These are phyloP conservation scores for Athene cunicularia DNA, from an alignment of 2,113 vertebrate species.

Conservation along the genomic window DNA sequence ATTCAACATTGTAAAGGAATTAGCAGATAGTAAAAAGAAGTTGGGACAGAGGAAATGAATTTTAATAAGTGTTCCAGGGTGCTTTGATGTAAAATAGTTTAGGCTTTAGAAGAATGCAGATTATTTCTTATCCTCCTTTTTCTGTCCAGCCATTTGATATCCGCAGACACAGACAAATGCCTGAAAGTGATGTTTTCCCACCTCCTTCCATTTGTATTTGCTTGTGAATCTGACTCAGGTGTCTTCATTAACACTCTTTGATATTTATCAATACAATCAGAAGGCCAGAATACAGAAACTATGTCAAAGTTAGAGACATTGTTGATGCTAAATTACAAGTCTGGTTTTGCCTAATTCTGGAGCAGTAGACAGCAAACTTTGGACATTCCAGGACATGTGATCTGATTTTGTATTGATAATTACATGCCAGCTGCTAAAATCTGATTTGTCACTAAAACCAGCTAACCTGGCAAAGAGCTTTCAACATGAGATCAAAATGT, in stretches of 20 bases:
- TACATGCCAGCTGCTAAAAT: not conserved
- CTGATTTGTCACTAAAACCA: not conserved
- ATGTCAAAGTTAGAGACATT: not conserved
- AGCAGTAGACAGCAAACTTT: constrained; percentile 54
- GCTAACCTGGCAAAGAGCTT: not conserved
- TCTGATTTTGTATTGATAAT: constrained; percentile 33
- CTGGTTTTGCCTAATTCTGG: constrained; percentile 24
- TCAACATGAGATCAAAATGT: not conserved
- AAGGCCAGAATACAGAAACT: constrained; percentile 1
- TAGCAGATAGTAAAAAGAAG: constrained; percentile 38
- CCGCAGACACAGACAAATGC: constrained; percentile 10
- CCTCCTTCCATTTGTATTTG: constrained; percentile 51
- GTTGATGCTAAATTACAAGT: not conserved
- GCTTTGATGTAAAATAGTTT: constrained; percentile 61
- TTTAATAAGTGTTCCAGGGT: not conserved
- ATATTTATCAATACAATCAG: constrained; percentile 14
- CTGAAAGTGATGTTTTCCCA: constrained; percentile 47
- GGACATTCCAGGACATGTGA: constrained; percentile 54
- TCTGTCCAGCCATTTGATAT: not conserved
- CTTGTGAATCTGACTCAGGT: constrained; percentile 49
- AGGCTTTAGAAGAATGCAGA: constrained; percentile 55
- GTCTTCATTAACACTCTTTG: constrained; percentile 40
- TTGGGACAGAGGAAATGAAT: constrained; percentile 19
- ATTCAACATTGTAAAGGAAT: constrained; percentile 62
- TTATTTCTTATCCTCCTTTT: constrained; percentile 31